Evolutionary conservation across 2,113 vertebrate genomes (phyloP), one percentile per base, ranked within the genome.

Genomic region (Phoenicopterus ruber): DNA sequence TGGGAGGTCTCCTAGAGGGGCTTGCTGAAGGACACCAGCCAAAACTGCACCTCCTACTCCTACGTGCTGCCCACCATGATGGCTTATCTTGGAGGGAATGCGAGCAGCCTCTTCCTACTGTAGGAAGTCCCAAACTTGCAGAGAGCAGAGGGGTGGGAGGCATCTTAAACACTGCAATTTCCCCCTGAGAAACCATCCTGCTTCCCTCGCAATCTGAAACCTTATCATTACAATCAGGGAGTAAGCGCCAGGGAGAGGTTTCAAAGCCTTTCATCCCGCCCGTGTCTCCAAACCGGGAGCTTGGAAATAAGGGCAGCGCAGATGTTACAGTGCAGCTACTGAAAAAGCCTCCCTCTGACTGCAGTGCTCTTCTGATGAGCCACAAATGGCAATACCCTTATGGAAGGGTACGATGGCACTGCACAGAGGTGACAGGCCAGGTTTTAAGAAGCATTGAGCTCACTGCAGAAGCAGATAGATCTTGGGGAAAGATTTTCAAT

Each of bases 31-130:
- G 78, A 38, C 65, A 76, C 5, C 21, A 77, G 73, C 49, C 84
- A 88, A 87, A 92, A 40, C 32, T 36, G 34, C 65, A 76, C 12
- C 62, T 80, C 72, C n/a, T 15, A 3, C 20, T 38, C 17, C 38
- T 34, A 32, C 0, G 0, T 40, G 49, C 84, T 90, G 58, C 47
- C 77, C 44, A 40, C 61, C 4, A 0, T 7, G 42, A 50, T 36
- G 55, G 47, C 2, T 93, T 55, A 22, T 44, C 28, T 63, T 61
- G 44, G 50, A 66, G 46, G 24, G 47, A 88, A 73, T 17, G 15
- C 16, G n/a, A 50, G 34, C 52, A 50, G 70, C 10, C 1, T 72
- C 42, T 34, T 73, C 50, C 47, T 40, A 6, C 10, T 31, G 40
- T 10, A 61, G 40, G 47, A 86, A 82, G 13, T 34, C 31, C 44